A percentile compares a stretch with the other conserved stretches of the same genome.
phyloP scores from a whole-genome alignment of 2,113 vertebrate species.

The Eudorcas thomsonii region DNA sequence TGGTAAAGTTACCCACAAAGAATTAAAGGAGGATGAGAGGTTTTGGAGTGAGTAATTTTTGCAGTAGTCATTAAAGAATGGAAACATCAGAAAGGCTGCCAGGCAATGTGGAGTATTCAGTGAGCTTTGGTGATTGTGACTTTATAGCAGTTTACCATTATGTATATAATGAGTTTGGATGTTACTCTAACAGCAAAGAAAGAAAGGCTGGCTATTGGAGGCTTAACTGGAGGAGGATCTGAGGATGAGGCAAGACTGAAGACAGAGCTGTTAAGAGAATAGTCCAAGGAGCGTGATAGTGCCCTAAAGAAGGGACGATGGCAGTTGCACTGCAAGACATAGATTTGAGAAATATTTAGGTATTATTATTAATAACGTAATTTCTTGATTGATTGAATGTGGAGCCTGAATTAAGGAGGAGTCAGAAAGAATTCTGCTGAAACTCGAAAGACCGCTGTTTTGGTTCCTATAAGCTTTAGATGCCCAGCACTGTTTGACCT shows the following conservation, averaged over 20 bases:
- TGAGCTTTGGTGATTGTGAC: not conserved
- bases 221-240: not conserved
- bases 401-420: not conserved
- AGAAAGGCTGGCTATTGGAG: not conserved
- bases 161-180: not conserved
- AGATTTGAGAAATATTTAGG: not conserved
- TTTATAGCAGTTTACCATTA: not conserved
- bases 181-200: not conserved
- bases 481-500: accelerated
- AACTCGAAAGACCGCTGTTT: accelerated
- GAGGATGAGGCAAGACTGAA: not conserved
- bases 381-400: not conserved
- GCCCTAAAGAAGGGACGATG: not conserved
- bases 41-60: not conserved
- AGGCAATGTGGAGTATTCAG: not conserved
- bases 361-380: not conserved
- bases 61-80: not conserved
- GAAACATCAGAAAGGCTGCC: not conserved
- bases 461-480: accelerated
- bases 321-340: not conserved
- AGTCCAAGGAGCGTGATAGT: not conserved
- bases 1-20: not conserved
- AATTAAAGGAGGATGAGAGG: not conserved
- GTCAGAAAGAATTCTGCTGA: accelerated
- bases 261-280: not conserved